These are phyloP conservation scores for Sitodiplosis mosellana DNA, from an alignment of 1,140 invertebrate genomes.

Conservation along the genomic window DNA sequence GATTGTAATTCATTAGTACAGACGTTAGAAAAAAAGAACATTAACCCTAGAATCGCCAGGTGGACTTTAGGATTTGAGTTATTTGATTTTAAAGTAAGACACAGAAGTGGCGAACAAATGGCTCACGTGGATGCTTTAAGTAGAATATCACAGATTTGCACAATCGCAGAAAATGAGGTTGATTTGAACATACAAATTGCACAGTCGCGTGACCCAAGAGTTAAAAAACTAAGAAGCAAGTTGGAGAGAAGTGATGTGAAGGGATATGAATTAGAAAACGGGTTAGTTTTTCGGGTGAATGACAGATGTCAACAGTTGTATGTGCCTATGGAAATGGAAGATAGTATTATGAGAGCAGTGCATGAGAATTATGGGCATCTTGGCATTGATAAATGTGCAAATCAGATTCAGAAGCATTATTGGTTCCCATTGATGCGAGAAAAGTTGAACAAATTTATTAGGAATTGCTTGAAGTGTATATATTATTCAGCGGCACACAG, in stretches of 20 bases:
- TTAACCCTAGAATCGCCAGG: conserved; percentile 17
- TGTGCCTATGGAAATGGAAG: conserved; percentile 11
- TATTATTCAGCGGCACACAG: conserved; percentile 10
- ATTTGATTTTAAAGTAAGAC: conserved; percentile 5
- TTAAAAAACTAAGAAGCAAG: conserved; percentile 1
- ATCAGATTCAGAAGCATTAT: conserved; percentile 9
- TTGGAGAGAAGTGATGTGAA: conserved; percentile 2
- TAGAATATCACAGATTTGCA: conserved; percentile 6
- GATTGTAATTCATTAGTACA: conserved; percentile 21
- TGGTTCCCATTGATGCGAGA: conserved; percentile 14
- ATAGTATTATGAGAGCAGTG: conserved; percentile 7
- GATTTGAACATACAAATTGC: conserved; percentile 6
- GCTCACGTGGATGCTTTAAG: conserved; percentile 16
- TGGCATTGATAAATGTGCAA: conserved; percentile 10
- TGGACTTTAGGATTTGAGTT: conserved; percentile 13
- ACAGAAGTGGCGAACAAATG: conserved; percentile 11
- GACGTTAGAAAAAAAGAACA: conserved; percentile 23
- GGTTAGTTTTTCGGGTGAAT: conserved; percentile 12
- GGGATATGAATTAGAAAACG: conserved; percentile 2
- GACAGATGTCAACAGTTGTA: conserved; percentile 17
- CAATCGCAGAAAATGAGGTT: conserved; percentile 2
- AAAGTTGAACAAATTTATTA: conserved; percentile 9
- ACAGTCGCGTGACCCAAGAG: conserved; percentile 2
- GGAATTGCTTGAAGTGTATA: conserved; percentile 15
- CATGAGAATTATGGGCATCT: conserved; percentile 15